These are phyloP conservation scores for Artemia franciscana DNA, from an alignment of 1,140 invertebrate species.

Conservation along the genomic window DNA sequence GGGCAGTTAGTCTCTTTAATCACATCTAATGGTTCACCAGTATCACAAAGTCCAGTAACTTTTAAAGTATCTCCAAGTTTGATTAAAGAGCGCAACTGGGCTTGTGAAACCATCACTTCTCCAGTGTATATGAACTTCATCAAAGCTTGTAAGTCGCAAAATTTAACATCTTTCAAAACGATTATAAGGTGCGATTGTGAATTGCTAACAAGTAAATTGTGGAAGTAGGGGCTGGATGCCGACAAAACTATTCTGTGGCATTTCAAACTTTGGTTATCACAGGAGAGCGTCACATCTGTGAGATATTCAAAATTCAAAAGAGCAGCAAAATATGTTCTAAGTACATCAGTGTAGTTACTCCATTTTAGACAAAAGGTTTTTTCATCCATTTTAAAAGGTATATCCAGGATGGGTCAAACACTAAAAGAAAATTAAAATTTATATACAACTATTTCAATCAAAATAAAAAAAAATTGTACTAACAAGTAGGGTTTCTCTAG, in stretches of 20 bases:
- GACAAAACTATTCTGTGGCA: slow-evolving; percentile 80
- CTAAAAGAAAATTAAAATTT: too few species aligned
- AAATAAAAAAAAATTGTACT: too few species aligned
- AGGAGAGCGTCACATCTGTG: slow-evolving; percentile 67
- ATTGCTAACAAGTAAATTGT: slow-evolving; percentile 73
- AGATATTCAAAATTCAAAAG: too few species aligned
- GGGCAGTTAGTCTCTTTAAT: too few species aligned
- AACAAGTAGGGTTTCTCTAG: too few species aligned
- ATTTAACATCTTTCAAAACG: slow-evolving; percentile 70
- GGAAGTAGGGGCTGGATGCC: slow-evolving; percentile 81
- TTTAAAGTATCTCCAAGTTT: slow-evolving; percentile 70
- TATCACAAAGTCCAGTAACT: slow-evolving; percentile 72
- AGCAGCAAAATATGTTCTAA: too few species aligned
- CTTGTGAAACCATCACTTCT: slow-evolving; percentile 74
- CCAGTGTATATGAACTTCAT: slow-evolving; percentile 56
- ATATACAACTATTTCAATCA: too few species aligned
- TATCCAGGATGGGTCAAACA: too few species aligned
- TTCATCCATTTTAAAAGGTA: too few species aligned
- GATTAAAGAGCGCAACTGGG: slow-evolving; percentile 61
- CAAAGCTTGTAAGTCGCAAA: slow-evolving; percentile 64
- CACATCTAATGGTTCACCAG: too few species aligned
- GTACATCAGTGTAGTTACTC: too few species aligned
- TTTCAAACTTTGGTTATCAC: slow-evolving; percentile 68
- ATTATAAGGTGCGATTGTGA: slow-evolving; percentile 78
- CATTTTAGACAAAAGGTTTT: too few species aligned